Conservation (phyloP, 1,140 invertebrate genomes). For the Drosophila tristis region DNA sequence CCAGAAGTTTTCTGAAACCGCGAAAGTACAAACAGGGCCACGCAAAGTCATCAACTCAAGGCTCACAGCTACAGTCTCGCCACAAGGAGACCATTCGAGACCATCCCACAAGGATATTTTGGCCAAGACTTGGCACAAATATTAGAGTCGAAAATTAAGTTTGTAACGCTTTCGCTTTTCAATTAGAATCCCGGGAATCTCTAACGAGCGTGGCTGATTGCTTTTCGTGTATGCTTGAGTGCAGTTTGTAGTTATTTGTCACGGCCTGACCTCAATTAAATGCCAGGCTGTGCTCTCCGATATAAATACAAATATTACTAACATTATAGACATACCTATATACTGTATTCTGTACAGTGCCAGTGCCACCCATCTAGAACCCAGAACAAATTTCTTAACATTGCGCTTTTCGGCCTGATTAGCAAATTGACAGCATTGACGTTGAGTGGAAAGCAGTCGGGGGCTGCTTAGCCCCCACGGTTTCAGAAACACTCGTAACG, state of each 20-base stretch:
- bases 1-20: neutral
- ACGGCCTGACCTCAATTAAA: conserved; percentile 50
- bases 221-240: conserved; percentile 54
- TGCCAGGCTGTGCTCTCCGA: neutral
- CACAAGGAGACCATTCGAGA: neutral
- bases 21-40: no score
- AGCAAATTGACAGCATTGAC: conserved; percentile 57
- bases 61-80: neutral
- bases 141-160: conserved; percentile 56
- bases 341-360: no score
- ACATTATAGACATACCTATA: no score
- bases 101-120: no score
- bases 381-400: conserved; percentile 36
- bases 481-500: no score
- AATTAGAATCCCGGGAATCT: conserved; percentile 47
- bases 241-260: conserved; percentile 53
- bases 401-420: conserved; percentile 53
- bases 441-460: conserved; percentile 36
- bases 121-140: conserved; percentile 12
- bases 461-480: no score
- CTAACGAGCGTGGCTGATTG: conserved; percentile 54
- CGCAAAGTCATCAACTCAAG: no score
- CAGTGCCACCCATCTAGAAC: conserved; percentile 6
- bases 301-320: no score
- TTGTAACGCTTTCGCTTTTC: conserved; percentile 65